Evolutionary conservation across 2,888 invertebrate species (phyloP).

Genomic region (Agrotis puta): DNA sequence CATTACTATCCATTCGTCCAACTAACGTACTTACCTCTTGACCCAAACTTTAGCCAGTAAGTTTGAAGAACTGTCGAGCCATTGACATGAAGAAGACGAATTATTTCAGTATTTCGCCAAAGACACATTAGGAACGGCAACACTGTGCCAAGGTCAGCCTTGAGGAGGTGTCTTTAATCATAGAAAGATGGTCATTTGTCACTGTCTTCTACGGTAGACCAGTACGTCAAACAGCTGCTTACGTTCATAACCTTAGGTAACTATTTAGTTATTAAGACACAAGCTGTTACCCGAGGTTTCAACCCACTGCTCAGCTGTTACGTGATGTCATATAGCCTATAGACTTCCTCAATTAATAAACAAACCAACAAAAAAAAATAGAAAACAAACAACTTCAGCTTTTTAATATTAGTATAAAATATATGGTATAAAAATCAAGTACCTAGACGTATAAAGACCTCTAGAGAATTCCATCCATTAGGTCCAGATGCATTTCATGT

Average conservation of each 20-base stretch:
- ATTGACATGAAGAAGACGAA: neutral
- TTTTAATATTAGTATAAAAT: neutral
- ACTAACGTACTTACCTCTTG: neutral
- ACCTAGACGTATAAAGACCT: neutral
- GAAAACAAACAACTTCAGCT: too few relatives aligned
- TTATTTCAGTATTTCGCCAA: neutral
- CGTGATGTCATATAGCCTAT: too few relatives aligned
- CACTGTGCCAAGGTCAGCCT: neutral
- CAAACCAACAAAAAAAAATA: too few relatives aligned
- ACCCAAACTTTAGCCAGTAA: too few relatives aligned
- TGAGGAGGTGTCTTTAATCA: neutral
- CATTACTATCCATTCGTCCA: neutral
- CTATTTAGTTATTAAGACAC: too few relatives aligned
- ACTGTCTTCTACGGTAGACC: neutral
- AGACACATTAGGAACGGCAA: neutral
- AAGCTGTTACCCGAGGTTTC: too few relatives aligned
- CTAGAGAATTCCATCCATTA: neutral
- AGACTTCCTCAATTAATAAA: too few relatives aligned
- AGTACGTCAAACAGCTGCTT: neutral
- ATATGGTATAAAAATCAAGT: neutral
- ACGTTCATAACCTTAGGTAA: neutral
- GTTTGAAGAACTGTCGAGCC: neutral
- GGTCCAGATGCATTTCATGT: neutral
- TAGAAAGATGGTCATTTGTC: slow-evolving; percentile 6
- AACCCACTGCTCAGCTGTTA: too few relatives aligned